These are phyloP conservation scores for Leptobrachium leishanense DNA, from an alignment of 2,113 vertebrate genomes.

Conservation along the genomic window DNA sequence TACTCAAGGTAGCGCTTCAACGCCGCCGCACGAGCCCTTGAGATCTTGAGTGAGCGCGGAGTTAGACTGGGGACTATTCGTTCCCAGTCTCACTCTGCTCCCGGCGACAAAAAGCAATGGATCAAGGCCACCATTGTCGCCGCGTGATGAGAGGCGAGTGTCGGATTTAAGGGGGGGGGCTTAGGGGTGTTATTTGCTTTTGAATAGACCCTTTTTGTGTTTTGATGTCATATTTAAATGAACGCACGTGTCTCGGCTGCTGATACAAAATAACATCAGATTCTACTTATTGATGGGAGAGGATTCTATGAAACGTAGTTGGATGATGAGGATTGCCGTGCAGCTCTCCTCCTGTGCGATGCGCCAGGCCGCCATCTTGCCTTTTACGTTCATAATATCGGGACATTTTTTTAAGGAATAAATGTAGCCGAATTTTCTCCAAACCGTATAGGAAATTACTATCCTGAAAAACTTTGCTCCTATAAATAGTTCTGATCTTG, in stretches of 20 bases:
- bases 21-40: too few species aligned
- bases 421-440: constrained; percentile 65
- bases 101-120: too few species aligned
- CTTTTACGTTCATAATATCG: constrained; percentile 59
- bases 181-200: too few species aligned
- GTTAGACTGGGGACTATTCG: too few species aligned
- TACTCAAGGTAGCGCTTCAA: too few species aligned
- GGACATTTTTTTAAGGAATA: constrained; percentile 61
- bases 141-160: too few species aligned
- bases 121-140: too few species aligned
- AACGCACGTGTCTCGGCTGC: constrained; percentile 54
- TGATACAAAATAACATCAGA: constrained; percentile 48
- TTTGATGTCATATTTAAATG: constrained; percentile 56
- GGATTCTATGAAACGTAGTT: constrained; percentile 53
- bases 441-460: constrained; percentile 76
- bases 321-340: constrained; percentile 57
- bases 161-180: too few species aligned
- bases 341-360: constrained; percentile 47
- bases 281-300: constrained; percentile 59
- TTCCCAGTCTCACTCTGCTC: too few species aligned
- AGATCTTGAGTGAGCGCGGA: too few species aligned
- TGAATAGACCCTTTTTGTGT: too few species aligned
- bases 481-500: constrained; percentile 80
- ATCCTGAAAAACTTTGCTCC: constrained; percentile 73
- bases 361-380: constrained; percentile 33